Base-by-base conservation (phyloP, 2,888 invertebrate genomes). In the Epinotia nisella region DNA sequence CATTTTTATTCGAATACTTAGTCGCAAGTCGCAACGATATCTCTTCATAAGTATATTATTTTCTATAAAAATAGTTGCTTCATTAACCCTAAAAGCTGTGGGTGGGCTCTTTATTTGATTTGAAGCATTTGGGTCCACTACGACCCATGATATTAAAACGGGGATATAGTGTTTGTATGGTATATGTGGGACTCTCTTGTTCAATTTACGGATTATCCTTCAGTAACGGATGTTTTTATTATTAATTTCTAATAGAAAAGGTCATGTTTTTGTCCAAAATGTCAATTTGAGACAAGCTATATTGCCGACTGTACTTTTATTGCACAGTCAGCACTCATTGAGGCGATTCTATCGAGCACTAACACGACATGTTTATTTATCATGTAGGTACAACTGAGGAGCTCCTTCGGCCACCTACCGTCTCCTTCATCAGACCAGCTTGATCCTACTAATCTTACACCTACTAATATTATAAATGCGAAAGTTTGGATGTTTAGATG, bases 71-170 rank as follows among this genome's bases (percentile, higher is more conserved):
- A 21, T 61, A 62, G 24, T 49, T 35, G 29, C 51, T 24, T 49
- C 35, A 53, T 51, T 17, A 35, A 17, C 49, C 29, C 29, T 29
- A 19, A 51, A 61, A 55, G 21, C 61, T 41, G 24, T 35, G 64
- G 49, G 51, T 35, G 58, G 59, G 65, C 58, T 39, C 24, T 65
- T 65, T 71, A 59, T 71, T 59, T 58, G 64, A 9, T 51, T 64
- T 64, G 53, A 55, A 19, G 62, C 41, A 64, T 51, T 62, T 51
- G 29, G 17, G 29, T 49, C 45, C 1, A 49, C 45, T 11, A 17
- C 24, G 17, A 2, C 35, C 29, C 2, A 13, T 24, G 10, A 51
- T 64, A 24, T 49, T 41, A 17, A 51, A 51, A 35, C 9, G 61
- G n/a, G 61, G 21, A 2, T 21, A 21, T 41, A 35, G 4, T 64